Evolutionary conservation across 2,888 invertebrate genomes (phyloP).

Genomic region (Muscina levida): DNA sequence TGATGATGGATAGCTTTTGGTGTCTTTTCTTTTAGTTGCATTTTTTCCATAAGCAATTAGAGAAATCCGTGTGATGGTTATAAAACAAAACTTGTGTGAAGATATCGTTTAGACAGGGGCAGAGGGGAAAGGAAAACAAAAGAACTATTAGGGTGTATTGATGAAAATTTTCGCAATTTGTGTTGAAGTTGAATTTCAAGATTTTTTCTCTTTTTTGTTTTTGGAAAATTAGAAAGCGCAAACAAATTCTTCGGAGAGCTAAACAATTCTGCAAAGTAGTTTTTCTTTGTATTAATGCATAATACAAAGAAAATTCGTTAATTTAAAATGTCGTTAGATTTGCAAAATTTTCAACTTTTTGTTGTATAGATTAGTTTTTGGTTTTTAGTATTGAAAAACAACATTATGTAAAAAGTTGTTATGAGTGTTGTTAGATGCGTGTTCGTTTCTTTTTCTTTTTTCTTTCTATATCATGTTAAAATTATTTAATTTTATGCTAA

Average conservation of each 20-base stretch:
- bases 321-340: constrained; percentile 43
- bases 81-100: constrained; percentile 53
- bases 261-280: constrained; percentile 52
- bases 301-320: constrained; percentile 64
- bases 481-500: constrained; percentile 65
- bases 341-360: constrained; percentile 55
- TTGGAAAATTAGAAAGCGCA: constrained; percentile 51
- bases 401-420: constrained; percentile 41
- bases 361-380: constrained; percentile 15
- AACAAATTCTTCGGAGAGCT: constrained; percentile 19
- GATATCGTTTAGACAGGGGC: too few relatives aligned
- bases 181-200: too few relatives aligned
- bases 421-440: constrained; percentile 27
- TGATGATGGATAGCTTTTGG: neutral
- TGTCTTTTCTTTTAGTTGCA: constrained; percentile 21
- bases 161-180: too few relatives aligned
- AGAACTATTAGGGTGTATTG: constrained; percentile 18
- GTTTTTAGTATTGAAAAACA: constrained; percentile 46
- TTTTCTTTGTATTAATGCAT: constrained; percentile 58
- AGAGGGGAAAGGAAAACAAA: constrained; percentile 5
- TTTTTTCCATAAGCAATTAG: too few relatives aligned
- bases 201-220: constrained; percentile 15
- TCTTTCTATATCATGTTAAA: constrained; percentile 39
- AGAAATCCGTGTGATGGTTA: constrained; percentile 24
- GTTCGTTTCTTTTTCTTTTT: constrained; percentile 39